Evolutionary conservation across 2,888 invertebrate species (phyloP).

Genomic region (Meiosimyza decipiens): DNA sequence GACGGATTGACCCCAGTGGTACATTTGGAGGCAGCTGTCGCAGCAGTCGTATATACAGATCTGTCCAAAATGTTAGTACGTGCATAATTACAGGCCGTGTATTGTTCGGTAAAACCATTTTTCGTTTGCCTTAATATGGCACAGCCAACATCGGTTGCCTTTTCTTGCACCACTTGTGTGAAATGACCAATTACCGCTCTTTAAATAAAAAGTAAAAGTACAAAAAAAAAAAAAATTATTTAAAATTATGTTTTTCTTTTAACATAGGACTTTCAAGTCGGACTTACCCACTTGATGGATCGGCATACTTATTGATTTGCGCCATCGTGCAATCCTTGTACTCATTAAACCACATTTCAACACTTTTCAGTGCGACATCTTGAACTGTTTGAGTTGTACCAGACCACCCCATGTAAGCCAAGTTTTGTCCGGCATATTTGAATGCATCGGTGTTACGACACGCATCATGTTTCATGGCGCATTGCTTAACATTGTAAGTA

Average conservation of each 20-base stretch:
- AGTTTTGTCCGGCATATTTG: too few relatives aligned
- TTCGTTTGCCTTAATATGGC: constrained; percentile 50
- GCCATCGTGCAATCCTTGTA: background rate
- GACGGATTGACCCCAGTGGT: constrained; percentile 46
- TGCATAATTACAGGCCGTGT: constrained; percentile 54
- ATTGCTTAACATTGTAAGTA: constrained; percentile 43
- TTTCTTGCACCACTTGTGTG: constrained; percentile 52
- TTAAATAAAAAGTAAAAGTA: too few relatives aligned
- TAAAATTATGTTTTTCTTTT: too few relatives aligned
- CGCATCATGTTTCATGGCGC: too few relatives aligned
- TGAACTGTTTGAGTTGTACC: too few relatives aligned
- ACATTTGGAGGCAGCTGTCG: constrained; percentile 47
- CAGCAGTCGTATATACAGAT: constrained; percentile 50
- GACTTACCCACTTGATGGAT: too few relatives aligned
- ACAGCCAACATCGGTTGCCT: constrained; percentile 54
- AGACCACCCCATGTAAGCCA: too few relatives aligned
- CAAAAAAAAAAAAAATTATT: too few relatives aligned
- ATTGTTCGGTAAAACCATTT: constrained; percentile 38
- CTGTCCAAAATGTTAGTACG: constrained; percentile 47
- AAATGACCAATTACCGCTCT: constrained; percentile 34
- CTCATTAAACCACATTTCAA: background rate
- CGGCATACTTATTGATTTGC: constrained; percentile 37
- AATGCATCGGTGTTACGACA: too few relatives aligned
- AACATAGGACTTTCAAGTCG: too few relatives aligned
- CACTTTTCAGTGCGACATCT: background rate